phyloP scores from a whole-genome alignment of 2,888 invertebrate species.

The Thymelicus acteon region DNA sequence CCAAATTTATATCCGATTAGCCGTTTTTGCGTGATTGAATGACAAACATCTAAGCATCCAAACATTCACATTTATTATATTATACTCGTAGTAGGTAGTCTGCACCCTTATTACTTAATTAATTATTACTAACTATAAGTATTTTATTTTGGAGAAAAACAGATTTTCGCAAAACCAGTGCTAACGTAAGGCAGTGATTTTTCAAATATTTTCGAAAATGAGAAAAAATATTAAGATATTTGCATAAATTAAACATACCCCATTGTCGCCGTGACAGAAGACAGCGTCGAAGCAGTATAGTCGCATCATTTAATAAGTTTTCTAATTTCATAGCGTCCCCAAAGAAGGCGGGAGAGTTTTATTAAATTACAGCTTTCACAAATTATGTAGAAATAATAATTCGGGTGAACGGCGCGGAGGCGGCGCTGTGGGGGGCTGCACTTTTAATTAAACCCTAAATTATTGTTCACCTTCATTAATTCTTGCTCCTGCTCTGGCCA shows the following conservation, averaged over 20 bases:
- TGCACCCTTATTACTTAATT: too few relatives aligned
- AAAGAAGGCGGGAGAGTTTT: constrained; percentile 61
- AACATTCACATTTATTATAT: too few relatives aligned
- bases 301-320: constrained; percentile 46
- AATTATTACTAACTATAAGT: too few relatives aligned
- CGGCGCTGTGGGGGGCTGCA: constrained; percentile 76
- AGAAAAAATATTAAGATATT: neutral
- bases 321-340: constrained; percentile 50
- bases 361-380: constrained; percentile 82
- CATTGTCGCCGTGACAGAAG: constrained; percentile 4
- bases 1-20: too few relatives aligned
- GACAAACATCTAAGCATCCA: too few relatives aligned
- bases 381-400: constrained; percentile 80
- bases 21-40: too few relatives aligned
- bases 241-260: neutral
- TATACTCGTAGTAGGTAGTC: too few relatives aligned
- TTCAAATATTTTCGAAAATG: too few relatives aligned
- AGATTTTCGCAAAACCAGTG: too few relatives aligned
- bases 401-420: constrained; percentile 62
- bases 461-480: constrained; percentile 85
- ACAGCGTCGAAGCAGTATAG: constrained; percentile 30
- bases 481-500: constrained; percentile 76
- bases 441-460: constrained; percentile 85
- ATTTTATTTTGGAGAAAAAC: too few relatives aligned
- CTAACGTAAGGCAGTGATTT: too few relatives aligned